Percentiles rank a stretch among this genome's conserved stretches.
These are phyloP conservation scores for Deilephila porcellus DNA, from an alignment of 2,888 invertebrate species.

Conservation along the genomic window DNA sequence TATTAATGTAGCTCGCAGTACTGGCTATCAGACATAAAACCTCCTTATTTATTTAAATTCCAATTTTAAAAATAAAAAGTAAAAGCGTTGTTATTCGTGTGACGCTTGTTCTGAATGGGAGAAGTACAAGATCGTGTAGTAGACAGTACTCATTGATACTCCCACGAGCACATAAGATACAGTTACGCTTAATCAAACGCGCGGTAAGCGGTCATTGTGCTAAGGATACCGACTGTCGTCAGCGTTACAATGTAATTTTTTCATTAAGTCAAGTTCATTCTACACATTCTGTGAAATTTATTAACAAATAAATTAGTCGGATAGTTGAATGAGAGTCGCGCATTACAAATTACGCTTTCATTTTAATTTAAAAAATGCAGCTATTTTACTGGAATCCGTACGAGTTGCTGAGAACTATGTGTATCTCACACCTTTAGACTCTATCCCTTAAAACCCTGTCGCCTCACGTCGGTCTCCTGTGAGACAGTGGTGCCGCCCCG, in stretches of 20 bases:
- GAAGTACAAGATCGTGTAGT: slow-evolving; percentile 10
- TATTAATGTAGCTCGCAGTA: too few relatives aligned
- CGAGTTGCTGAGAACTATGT: too few relatives aligned
- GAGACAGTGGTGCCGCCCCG: too few relatives aligned
- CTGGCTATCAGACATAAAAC: too few relatives aligned
- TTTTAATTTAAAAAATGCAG: too few relatives aligned
- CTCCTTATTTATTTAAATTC: not conserved
- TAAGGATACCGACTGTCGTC: slow-evolving; percentile 23
- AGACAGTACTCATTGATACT: slow-evolving; percentile 22
- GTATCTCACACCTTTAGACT: too few relatives aligned
- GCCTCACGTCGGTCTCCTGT: too few relatives aligned
- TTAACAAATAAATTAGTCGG: not conserved
- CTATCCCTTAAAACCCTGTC: too few relatives aligned
- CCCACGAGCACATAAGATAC: slow-evolving; percentile 26
- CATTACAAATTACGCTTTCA: not conserved
- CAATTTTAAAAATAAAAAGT: not conserved
- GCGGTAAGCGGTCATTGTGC: slow-evolving; percentile 27
- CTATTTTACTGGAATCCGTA: too few relatives aligned
- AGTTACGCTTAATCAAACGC: slow-evolving; percentile 26
- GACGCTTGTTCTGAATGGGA: not conserved
- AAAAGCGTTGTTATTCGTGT: not conserved
- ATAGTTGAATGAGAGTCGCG: not conserved
- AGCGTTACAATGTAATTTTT: slow-evolving; percentile 23
- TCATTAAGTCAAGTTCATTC: slow-evolving; percentile 23
- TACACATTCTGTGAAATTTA: slow-evolving; percentile 18